These are phyloP conservation scores for Hypotaenidia okinawae DNA, from an alignment of 2,797 vertebrate genomes.

Conservation along the genomic window DNA sequence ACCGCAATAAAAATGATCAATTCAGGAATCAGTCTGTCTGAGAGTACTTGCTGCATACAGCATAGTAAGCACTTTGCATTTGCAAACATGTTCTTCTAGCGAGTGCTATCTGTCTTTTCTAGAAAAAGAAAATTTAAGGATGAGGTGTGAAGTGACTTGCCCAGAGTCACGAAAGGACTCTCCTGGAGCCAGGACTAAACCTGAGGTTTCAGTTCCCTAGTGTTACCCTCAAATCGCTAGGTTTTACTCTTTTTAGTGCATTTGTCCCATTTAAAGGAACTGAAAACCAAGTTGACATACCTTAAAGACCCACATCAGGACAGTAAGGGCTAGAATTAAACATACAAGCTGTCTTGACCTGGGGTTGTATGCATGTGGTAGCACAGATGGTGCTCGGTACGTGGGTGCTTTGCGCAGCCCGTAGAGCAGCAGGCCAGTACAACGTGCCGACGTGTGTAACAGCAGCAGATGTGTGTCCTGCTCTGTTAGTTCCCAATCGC, in stretches of 20 bases:
- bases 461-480: conserved; percentile 8
- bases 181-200: neutral
- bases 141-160: conserved; percentile 15
- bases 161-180: neutral
- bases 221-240: neutral
- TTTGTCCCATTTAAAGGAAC: conserved; percentile 24
- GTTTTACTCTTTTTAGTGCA: neutral
- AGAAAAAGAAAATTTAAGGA: neutral
- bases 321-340: conserved; percentile 72
- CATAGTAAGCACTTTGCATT: neutral
- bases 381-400: neutral
- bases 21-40: neutral
- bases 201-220: conserved; percentile 26
- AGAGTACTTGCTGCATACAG: neutral
- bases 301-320: conserved; percentile 53
- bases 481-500: conserved; percentile 7
- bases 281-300: neutral
- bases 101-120: neutral
- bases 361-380: neutral
- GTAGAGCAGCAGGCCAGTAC: neutral
- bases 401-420: neutral
- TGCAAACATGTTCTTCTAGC: neutral
- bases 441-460: neutral
- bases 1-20: neutral
- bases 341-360: conserved; percentile 53